These are phyloP conservation scores for Hippocampus abdominalis DNA, from an alignment of 2,113 vertebrate species.

Conservation along the genomic window DNA sequence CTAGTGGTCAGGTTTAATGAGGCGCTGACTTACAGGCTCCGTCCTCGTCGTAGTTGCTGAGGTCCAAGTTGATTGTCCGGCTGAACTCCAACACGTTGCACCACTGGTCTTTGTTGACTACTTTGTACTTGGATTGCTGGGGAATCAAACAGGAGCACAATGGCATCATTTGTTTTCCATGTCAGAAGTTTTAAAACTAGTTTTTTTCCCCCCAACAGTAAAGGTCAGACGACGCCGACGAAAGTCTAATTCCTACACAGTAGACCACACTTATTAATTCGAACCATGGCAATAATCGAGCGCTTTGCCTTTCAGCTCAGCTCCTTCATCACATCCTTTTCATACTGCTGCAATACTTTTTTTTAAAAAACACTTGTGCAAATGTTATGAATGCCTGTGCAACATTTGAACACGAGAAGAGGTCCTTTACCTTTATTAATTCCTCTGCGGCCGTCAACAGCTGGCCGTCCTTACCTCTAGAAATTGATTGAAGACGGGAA, in stretches of 20 bases:
- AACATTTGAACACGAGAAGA: too few relatives aligned
- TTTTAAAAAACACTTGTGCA: too few relatives aligned
- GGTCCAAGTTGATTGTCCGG: slow-evolving; percentile 97
- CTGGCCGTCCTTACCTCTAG: slow-evolving; percentile 81
- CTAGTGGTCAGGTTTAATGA: too few relatives aligned
- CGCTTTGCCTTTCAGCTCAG: too few relatives aligned
- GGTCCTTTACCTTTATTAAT: neutral
- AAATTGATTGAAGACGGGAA: slow-evolving; percentile 98
- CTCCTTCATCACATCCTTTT: too few relatives aligned
- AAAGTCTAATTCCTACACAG: neutral
- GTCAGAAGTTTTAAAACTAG: neutral
- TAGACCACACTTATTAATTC: too few relatives aligned
- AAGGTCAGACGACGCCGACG: neutral
- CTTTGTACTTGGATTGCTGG: slow-evolving; percentile 99
- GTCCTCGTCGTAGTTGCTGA: slow-evolving; percentile 98
- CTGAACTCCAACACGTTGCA: slow-evolving; percentile 99
- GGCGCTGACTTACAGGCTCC: slow-evolving; percentile 87
- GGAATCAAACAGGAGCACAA: slow-evolving; percentile 4
- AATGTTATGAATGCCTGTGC: too few relatives aligned
- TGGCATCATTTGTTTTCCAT: neutral
- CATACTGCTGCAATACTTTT: too few relatives aligned
- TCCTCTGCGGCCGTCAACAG: neutral
- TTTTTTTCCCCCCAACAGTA: neutral
- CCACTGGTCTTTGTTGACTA: slow-evolving; percentile 99
- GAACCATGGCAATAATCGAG: too few relatives aligned